phyloP scores from a whole-genome alignment of 2,113 vertebrate species.

The Mustelus asterias region DNA sequence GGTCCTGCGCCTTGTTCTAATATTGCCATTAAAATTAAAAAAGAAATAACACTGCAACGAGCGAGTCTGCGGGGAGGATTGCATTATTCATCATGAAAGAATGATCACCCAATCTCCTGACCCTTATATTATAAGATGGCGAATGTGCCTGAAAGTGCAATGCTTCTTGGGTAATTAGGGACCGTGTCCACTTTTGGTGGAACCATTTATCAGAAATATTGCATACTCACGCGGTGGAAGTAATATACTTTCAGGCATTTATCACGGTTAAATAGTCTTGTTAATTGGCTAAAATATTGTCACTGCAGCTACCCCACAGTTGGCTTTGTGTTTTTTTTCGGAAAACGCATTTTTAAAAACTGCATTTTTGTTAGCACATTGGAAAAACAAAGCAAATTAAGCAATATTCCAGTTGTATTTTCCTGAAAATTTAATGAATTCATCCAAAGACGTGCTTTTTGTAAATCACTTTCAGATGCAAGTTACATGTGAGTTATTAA shows the following conservation, averaged over 20 bases:
- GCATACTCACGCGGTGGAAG: not conserved
- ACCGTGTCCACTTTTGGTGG: not conserved
- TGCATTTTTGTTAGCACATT: not conserved
- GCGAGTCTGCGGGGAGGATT: slow-evolving; percentile 1
- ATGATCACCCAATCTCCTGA: not conserved
- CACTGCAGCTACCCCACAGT: not conserved
- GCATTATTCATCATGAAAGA: slow-evolving; percentile 25
- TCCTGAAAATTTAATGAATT: not conserved
- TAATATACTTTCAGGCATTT: not conserved
- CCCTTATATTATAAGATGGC: not conserved
- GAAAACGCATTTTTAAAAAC: not conserved
- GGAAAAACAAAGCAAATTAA: not conserved
- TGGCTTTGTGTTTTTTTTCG: not conserved
- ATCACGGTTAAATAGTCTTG: not conserved
- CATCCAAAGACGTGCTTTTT: too few relatives aligned
- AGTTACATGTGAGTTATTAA: not conserved
- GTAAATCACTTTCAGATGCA: too few relatives aligned
- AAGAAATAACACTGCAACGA: not conserved
- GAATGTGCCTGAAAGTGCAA: not conserved
- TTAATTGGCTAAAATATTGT: not conserved
- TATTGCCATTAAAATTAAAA: slow-evolving; percentile 22
- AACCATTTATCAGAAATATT: slow-evolving; percentile 15
- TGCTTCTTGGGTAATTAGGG: not conserved
- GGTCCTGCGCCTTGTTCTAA: not conserved
- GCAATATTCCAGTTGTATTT: not conserved